phyloP scores from a whole-genome alignment of 2,113 vertebrate genomes.

The Phoenicopterus ruber region DNA sequence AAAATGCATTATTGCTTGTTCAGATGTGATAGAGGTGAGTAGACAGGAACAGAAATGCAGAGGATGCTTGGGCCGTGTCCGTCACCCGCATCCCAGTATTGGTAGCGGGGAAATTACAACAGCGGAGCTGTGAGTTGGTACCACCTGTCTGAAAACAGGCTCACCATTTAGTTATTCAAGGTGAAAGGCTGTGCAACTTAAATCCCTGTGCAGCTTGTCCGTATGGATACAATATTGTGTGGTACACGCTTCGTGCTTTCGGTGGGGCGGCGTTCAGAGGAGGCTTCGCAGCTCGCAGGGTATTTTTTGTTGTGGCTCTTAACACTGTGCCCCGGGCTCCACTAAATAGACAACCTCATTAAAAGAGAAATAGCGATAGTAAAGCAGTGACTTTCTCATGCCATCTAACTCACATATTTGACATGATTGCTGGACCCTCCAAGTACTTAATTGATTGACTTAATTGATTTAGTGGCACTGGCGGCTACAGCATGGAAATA shows the following conservation, averaged over 20 bases:
- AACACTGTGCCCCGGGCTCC: constrained; percentile 37
- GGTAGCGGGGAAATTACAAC: fast-evolving
- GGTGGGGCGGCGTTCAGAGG: neutral
- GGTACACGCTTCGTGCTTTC: neutral
- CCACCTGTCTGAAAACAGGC: neutral
- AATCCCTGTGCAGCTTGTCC: neutral
- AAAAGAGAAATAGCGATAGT: constrained; percentile 55
- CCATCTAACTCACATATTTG: constrained; percentile 60
- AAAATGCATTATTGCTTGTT: neutral
- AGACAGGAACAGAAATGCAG: neutral
- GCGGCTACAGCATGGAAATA: constrained; percentile 57
- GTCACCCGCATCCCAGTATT: neutral
- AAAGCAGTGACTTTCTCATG: constrained; percentile 52
- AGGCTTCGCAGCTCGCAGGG: neutral
- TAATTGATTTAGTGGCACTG: constrained; percentile 70
- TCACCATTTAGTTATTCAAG: neutral
- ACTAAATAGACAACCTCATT: constrained; percentile 64
- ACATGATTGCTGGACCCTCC: constrained; percentile 65
- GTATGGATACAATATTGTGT: neutral
- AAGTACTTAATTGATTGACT: constrained; percentile 71
- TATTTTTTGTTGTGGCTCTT: constrained; percentile 32
- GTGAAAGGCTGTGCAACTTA: neutral
- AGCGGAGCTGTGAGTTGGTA: neutral
- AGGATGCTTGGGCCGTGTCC: neutral
- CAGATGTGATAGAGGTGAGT: neutral